Base-by-base conservation (phyloP, 2,797 vertebrate genomes). In the Poecile montanus region DNA sequence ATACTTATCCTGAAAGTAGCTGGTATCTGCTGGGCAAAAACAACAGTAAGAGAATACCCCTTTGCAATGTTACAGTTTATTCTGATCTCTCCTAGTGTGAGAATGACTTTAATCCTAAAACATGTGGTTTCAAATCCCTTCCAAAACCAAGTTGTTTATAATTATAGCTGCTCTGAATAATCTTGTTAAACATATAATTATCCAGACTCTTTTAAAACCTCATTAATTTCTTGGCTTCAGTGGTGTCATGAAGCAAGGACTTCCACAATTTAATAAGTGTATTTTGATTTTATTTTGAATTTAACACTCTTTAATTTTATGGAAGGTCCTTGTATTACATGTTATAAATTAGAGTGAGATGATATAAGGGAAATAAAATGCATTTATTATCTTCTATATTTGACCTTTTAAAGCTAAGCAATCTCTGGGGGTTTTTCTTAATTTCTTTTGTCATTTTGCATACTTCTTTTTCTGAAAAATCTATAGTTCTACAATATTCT, bases 161-260 rank as follows among this genome's bases (percentile, higher is more conserved):
- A 95, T 94, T 92, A 88, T 54, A 91, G 66, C 78, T 93, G 66
- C 82, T 83, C 75, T 75, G 91, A 56, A 74, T 94, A 87, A 91
- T 94, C 88, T 93, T 91, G 81, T 96, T 95, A 95, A 96, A 95
- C 45, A 40, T 93, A 40, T 77, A 94, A 95, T 95, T 92, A 89
- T 75, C 78, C 75, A 85, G 78, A 81, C 54, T 57, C 50, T 94
- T 92, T 91, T 88, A 95, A 96, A 94, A 83, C n/a, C 66, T 88
- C 50, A 67, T 94, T 95, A 95, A 85, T 91, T 93, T 95, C 68
- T 95, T 92, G 92, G 81, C 91, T 95, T 87, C 2, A 2, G 57
- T 83, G 66, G 50, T 0, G 0, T 87, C 74, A 54, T 77, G 67
- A 74, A 83, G 53, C 84, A 83, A 91, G 68, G 75, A 74, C 88